Conservation (phyloP, 2,797 vertebrate species). For the Meriones psammophilus region DNA sequence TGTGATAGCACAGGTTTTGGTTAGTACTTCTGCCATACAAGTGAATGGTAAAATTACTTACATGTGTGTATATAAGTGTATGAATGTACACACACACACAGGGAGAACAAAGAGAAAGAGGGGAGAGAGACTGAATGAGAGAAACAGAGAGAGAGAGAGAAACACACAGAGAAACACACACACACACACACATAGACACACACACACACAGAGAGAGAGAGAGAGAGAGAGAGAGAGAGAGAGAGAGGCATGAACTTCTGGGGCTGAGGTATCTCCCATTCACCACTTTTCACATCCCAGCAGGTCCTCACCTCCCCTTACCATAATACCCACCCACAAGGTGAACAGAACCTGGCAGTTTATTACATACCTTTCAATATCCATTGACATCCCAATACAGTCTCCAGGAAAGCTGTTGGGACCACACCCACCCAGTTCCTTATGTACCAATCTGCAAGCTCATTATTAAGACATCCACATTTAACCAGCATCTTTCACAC, state of each 20-base stretch:
- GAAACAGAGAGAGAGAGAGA: no score
- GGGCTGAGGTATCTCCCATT: background rate
- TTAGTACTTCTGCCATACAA: background rate
- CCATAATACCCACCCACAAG: background rate
- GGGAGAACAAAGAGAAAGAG: background rate
- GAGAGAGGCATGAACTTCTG: background rate
- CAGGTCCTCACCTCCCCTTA: no score
- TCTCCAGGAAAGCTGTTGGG: background rate
- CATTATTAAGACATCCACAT: background rate
- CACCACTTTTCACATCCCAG: background rate
- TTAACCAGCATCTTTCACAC: fast-evolving
- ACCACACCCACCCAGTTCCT: background rate
- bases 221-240: no score
- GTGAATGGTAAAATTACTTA: background rate
- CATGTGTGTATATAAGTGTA: no score
- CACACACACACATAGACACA: no score
- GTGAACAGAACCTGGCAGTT: no score
- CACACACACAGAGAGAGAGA: no score
- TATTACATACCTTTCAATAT: background rate
- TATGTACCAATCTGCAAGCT: background rate
- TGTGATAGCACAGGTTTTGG: background rate
- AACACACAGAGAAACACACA: no score
- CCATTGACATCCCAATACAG: background rate
- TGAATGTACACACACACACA: background rate
- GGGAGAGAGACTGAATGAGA: background rate